Evolutionary conservation across 2,888 invertebrate species (phyloP), one percentile per base, ranked within the genome.

Genomic region (Dione vanillae): DNA sequence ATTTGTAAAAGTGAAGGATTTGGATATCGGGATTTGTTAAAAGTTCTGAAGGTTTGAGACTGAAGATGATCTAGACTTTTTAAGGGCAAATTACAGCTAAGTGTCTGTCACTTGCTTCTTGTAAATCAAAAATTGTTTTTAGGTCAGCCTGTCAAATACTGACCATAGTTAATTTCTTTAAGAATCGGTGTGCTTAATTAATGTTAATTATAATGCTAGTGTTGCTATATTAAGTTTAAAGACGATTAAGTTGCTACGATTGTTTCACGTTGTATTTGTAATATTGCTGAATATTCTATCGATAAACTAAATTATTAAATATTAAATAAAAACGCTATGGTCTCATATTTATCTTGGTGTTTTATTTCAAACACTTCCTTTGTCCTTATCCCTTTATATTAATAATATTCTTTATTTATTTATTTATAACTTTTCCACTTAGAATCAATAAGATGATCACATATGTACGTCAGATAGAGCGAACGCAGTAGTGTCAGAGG

Each of bases 261-360:
- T 89, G 87, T 91, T 93, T 91, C 88, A 88, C 86, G 92, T 93
- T 93, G 91, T 93, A 92, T 92, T 92, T 92, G 89, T 92, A 91
- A 90, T 85, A 88, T 86, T 91, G 91, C 92, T 92, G 83, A 87
- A 92, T 93, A 92, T 92, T 93, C 90, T 93, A 93, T 92, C 84
- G 85, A 91, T 89, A 85, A 87, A 89, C 81, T 84, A 85, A 83
- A 85, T 85, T 88, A 91, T 91, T 91, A 86, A 90, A 84, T 91
- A 90, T 90, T 92, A 83, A 92, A 91, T 92, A 92, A 91, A 90
- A 92, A 90, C 82, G 92, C 91, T 92, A 89, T 87, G 90, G 90
- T 92, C 92, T 92, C 91, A 90, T 92, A 92, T 90, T 90, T 85
- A 87, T 74, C 67, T 67, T 35, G 71, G 73, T 78, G 80, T 89